A percentile compares a stretch with the other conserved stretches of the same genome.
Evolutionary conservation across 2,888 invertebrate genomes (phyloP).

Genomic region (Galeopsomyia nigrocyanea): DNA sequence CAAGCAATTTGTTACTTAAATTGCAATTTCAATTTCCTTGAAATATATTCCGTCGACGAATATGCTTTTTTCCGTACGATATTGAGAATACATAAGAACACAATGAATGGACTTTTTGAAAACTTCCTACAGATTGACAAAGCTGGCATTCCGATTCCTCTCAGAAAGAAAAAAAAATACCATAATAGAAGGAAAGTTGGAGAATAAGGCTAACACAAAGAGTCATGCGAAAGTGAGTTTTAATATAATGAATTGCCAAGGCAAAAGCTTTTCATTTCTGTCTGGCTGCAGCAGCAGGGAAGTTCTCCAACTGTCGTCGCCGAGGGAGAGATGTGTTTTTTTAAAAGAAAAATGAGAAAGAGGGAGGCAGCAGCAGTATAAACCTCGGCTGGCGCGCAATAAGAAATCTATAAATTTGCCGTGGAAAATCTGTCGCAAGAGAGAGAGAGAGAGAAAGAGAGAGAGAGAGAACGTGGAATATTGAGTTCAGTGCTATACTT

Average conservation of each 20-base stretch:
- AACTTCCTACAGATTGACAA: background rate
- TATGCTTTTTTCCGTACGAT: too few relatives aligned
- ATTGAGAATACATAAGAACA: too few relatives aligned
- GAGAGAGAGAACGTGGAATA: constrained; percentile 57
- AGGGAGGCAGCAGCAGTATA: background rate
- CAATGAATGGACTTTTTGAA: too few relatives aligned
- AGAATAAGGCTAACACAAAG: too few relatives aligned
- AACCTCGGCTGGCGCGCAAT: constrained; percentile 42
- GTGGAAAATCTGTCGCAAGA: constrained; percentile 58
- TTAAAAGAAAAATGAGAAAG: constrained; percentile 1
- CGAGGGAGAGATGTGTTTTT: constrained; percentile 17
- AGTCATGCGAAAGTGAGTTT: background rate
- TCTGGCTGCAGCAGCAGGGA: background rate
- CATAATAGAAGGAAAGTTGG: too few relatives aligned
- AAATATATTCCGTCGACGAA: too few relatives aligned
- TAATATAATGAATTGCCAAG: constrained; percentile 21
- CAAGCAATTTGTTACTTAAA: too few relatives aligned
- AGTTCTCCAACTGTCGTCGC: constrained; percentile 11
- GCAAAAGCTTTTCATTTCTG: constrained; percentile 22
- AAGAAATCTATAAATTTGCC: constrained; percentile 61
- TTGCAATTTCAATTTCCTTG: too few relatives aligned
- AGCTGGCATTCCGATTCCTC: background rate
- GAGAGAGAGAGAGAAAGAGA: constrained; percentile 49
- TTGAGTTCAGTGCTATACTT: constrained; percentile 51
- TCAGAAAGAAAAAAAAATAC: background rate